A percentile compares a stretch with the other conserved stretches of the same genome.
Evolutionary conservation across 2,888 invertebrate genomes (phyloP).

Genomic region (Therioaphis trifolii): DNA sequence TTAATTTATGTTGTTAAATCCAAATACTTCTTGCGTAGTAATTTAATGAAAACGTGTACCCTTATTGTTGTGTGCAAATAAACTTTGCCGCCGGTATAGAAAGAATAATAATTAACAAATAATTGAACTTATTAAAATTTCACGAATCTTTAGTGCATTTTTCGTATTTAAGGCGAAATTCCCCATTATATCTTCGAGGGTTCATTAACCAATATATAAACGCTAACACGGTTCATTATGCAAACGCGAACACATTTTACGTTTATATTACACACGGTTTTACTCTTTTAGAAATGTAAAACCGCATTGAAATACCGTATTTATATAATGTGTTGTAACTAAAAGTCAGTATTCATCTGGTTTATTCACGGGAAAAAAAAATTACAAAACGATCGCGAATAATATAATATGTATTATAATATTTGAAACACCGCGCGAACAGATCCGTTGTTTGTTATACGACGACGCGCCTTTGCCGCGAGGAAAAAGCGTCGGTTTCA

Average conservation of each 20-base stretch:
- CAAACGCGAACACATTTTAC: background rate
- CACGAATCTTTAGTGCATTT: background rate
- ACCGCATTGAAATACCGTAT: background rate
- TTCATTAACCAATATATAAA: conserved; percentile 12
- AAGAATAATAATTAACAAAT: background rate
- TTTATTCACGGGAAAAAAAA: background rate
- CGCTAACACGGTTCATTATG: background rate
- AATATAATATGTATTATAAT: too few species aligned
- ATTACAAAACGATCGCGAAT: background rate
- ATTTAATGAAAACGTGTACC: background rate
- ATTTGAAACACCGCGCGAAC: too few species aligned
- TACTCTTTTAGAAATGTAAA: background rate
- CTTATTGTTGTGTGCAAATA: background rate
- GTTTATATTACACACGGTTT: too few species aligned
- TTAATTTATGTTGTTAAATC: background rate
- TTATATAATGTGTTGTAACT: background rate
- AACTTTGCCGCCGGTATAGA: background rate
- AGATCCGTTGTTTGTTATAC: too few species aligned
- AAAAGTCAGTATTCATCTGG: background rate
- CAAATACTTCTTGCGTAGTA: conserved; percentile 1
- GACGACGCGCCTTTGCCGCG: too few species aligned
- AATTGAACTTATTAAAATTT: conserved; percentile 10
- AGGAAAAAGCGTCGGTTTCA: too few species aligned
- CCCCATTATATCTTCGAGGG: background rate
- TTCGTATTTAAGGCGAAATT: background rate